Percentiles rank a stretch among this genome's conserved stretches.
Conservation (phyloP, 2,113 vertebrate species). For the Vulpes ferrilata region DNA sequence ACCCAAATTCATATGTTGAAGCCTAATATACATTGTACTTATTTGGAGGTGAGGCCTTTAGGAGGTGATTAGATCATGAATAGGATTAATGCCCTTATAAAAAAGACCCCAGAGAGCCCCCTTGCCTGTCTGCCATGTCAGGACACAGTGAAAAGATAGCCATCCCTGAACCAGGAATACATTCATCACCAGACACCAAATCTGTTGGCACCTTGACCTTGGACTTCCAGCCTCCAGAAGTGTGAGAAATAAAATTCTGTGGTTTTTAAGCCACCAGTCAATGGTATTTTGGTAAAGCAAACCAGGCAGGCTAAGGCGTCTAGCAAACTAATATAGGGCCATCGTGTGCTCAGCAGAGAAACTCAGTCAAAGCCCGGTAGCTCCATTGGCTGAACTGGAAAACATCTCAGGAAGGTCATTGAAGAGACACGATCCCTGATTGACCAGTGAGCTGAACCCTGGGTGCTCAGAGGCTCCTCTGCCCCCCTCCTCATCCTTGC, state of each 20-base stretch:
- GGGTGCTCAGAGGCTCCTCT: not conserved
- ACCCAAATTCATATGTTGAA: not conserved
- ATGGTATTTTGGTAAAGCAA: not conserved
- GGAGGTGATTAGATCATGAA: not conserved
- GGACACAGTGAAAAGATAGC: not conserved
- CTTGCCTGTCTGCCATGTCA: not conserved
- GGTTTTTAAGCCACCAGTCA: not conserved
- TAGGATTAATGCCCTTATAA: not conserved
- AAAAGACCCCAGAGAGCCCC: not conserved
- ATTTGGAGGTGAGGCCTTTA: not conserved
- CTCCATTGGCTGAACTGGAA: not conserved
- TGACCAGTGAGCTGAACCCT: not conserved
- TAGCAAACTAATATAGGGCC: too few species aligned
- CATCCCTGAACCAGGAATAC: not conserved
- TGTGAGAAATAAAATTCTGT: not conserved
- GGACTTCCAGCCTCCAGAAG: not conserved
- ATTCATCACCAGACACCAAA: not conserved
- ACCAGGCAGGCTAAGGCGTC: not conserved
- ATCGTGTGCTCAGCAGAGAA: not conserved
- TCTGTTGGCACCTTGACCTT: not conserved
- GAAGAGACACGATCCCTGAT: not conserved
- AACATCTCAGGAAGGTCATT: not conserved
- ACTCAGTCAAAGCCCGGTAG: rapidly evolving
- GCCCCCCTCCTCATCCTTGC: not conserved
- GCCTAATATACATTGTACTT: too few species aligned